These are phyloP conservation scores for Neomonachus schauinslandi DNA, from an alignment of 2,113 vertebrate genomes.

Conservation along the genomic window DNA sequence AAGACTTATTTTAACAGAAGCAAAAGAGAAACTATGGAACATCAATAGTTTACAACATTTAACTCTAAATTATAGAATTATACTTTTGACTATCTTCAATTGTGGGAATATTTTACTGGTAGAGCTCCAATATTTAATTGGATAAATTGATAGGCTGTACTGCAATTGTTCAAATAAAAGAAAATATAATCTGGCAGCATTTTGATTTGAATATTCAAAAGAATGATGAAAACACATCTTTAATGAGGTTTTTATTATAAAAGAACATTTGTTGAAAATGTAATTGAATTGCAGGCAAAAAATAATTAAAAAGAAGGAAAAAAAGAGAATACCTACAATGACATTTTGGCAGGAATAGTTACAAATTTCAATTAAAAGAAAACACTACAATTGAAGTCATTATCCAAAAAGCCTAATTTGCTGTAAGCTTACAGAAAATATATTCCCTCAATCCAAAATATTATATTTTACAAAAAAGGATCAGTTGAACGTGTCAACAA, in stretches of 20 bases:
- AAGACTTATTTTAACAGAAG: neutral
- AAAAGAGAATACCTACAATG: neutral
- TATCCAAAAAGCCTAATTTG: neutral
- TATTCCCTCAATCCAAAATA: neutral
- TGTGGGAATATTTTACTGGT: neutral
- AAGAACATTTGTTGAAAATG: neutral
- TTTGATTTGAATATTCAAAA: neutral
- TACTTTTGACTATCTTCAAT: neutral
- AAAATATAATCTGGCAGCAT: neutral
- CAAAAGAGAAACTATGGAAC: neutral
- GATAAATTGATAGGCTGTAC: neutral
- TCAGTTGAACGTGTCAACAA: neutral
- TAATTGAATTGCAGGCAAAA: neutral
- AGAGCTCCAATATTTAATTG: neutral
- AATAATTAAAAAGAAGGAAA: neutral
- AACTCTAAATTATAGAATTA: neutral
- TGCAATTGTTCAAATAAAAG: neutral
- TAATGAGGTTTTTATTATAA: neutral
- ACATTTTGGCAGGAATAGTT: neutral
- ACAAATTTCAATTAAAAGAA: neutral
- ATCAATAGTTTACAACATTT: neutral
- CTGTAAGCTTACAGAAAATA: neutral
- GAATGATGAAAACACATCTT: neutral
- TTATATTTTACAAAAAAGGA: neutral
- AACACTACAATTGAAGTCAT: neutral